Percentiles rank a stretch among this genome's conserved stretches.
phyloP scores from a whole-genome alignment of 37 sponge, comb jelly and placozoan species.

The Diacarnus erythraeanus region DNA sequence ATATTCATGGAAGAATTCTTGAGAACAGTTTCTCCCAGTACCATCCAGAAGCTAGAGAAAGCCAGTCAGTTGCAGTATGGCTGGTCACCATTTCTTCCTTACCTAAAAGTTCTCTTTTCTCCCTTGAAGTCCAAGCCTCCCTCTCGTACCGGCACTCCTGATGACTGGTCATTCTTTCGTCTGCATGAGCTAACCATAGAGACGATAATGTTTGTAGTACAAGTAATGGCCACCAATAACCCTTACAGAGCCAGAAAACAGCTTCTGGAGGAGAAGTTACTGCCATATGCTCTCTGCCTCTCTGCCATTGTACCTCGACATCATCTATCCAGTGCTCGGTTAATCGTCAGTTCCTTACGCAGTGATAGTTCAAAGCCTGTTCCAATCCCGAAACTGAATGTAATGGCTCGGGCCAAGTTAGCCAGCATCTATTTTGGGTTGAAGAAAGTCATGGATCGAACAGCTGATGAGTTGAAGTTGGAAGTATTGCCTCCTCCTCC shows the following conservation, averaged over 20 bases:
- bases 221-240: neutral
- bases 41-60: neutral
- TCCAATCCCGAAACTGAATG: slow-evolving; percentile 4
- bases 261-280: slow-evolving; percentile 9
- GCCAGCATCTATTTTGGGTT: slow-evolving; percentile 23
- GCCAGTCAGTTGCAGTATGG: neutral
- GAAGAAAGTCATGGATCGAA: slow-evolving; percentile 8
- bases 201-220: neutral
- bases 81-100: neutral
- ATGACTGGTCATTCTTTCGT: neutral
- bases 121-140: neutral
- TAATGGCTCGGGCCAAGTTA: slow-evolving; percentile 23
- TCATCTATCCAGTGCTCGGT: neutral
- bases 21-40: neutral
- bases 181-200: neutral
- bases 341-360: neutral
- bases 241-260: neutral
- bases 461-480: neutral
- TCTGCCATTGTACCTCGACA: neutral
- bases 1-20: slow-evolving; percentile 10
- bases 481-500: slow-evolving; percentile 2
- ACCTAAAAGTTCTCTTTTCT: slow-evolving; percentile 5
- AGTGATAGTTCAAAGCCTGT: neutral
- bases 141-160: too few species aligned
- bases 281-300: slow-evolving; percentile 1